A percentile compares a stretch with the other conserved stretches of the same genome.
These are phyloP conservation scores for Actinernus sp. DNA, from an alignment of 92 coral and sea anemone species.

Conservation along the genomic window DNA sequence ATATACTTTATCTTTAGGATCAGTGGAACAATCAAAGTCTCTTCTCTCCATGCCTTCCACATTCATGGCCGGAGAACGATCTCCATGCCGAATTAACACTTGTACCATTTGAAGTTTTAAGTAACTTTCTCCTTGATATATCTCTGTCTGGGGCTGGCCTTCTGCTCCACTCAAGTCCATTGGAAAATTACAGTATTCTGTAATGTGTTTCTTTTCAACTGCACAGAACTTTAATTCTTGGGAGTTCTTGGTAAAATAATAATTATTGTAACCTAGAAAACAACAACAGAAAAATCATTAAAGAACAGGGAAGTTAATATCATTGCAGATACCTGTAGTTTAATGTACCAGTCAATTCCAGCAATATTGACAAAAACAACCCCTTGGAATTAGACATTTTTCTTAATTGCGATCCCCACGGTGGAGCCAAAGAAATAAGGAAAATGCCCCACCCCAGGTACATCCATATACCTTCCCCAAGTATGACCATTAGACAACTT, in stretches of 20 bases:
- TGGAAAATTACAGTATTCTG: conserved; percentile 84
- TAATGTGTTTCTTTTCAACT: not conserved
- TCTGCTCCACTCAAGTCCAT: conserved; percentile 67
- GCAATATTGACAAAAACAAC: too few relatives aligned
- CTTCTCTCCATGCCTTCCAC: conserved; percentile 52
- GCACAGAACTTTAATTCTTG: not conserved
- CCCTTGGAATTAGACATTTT: too few relatives aligned
- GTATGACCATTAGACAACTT: too few relatives aligned
- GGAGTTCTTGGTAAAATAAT: conserved; percentile 23
- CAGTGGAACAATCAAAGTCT: conserved; percentile 71
- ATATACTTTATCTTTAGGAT: conserved; percentile 15
- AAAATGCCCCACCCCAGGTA: too few relatives aligned
- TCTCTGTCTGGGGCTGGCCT: conserved; percentile 40
- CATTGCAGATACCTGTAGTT: too few relatives aligned
- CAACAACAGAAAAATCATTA: too few relatives aligned
- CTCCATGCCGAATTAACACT: conserved; percentile 89
- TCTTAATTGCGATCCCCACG: too few relatives aligned
- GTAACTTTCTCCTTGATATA: conserved; percentile 8
- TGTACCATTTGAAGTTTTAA: conserved; percentile 78
- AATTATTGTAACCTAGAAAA: not conserved
- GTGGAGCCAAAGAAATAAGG: too few relatives aligned
- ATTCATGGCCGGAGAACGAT: conserved; percentile 64
- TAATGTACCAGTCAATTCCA: too few relatives aligned
- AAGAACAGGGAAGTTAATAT: too few relatives aligned
- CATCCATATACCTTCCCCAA: too few relatives aligned